Conservation (phyloP, 2,113 vertebrate species). For the Carassius gibelio region DNA sequence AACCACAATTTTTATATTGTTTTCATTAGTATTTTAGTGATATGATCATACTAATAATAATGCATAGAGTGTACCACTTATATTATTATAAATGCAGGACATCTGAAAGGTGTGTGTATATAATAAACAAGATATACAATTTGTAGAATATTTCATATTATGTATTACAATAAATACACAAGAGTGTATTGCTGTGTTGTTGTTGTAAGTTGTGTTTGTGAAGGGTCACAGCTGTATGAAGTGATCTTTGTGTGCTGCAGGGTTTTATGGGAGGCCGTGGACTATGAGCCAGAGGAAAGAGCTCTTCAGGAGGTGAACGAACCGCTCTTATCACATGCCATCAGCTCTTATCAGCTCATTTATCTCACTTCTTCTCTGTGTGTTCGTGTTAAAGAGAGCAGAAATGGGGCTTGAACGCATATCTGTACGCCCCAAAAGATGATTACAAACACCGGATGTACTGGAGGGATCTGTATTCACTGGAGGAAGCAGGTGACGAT, state of each 20-base stretch:
- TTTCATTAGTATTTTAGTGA: not conserved
- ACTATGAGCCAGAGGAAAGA: constrained; percentile 98
- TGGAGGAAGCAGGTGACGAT: constrained; percentile 90
- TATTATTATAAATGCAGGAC: not conserved
- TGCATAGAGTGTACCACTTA: not conserved
- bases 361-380: not conserved
- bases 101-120: not conserved
- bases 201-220: too few relatives aligned
- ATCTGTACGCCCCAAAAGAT: constrained; percentile 97
- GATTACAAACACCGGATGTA: constrained; percentile 99
- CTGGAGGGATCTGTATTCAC: constrained; percentile 96
- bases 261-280: constrained; percentile 99
- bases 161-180: not conserved
- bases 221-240: not conserved
- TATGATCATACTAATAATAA: not conserved
- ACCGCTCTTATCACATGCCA: not conserved
- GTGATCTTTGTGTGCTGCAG: constrained; percentile 74
- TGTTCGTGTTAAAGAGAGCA: constrained; percentile 79
- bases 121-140: not conserved
- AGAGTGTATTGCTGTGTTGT: not conserved
- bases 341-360: not conserved
- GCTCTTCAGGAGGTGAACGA: constrained; percentile 89
- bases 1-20: not conserved
- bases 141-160: not conserved
- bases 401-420: constrained; percentile 95